phyloP scores from a whole-genome alignment of 2,113 vertebrate genomes.

The Saguinus midas region DNA sequence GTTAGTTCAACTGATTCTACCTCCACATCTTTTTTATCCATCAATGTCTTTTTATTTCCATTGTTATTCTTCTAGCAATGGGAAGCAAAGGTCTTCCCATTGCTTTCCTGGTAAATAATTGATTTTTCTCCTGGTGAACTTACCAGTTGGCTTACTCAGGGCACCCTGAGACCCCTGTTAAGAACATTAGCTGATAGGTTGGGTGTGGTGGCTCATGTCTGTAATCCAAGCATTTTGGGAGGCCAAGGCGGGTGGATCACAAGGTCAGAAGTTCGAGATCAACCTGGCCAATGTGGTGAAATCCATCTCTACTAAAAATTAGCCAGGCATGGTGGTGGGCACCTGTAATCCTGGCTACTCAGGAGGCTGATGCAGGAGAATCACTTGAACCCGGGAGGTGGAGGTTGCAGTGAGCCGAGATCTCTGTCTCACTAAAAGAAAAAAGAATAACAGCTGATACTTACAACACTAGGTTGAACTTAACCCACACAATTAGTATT shows the following conservation, averaged over 20 bases:
- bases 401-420: too few species aligned
- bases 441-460: neutral
- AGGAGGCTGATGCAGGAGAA: too few species aligned
- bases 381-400: too few species aligned
- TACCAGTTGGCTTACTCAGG: neutral
- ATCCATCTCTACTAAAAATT: too few species aligned
- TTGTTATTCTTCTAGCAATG: neutral
- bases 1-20: neutral
- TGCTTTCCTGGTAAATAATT: neutral
- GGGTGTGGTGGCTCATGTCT: too few species aligned
- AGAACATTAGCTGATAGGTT: neutral
- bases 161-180: rapidly evolving
- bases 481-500: neutral
- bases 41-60: neutral
- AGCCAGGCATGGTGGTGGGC: too few species aligned
- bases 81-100: neutral
- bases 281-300: too few species aligned
- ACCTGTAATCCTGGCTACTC: too few species aligned
- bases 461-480: neutral
- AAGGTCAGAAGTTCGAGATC: too few species aligned
- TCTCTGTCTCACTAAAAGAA: too few species aligned
- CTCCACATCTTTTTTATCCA: neutral
- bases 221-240: too few species aligned
- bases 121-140: neutral
- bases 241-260: too few species aligned